Conservation (phyloP, 1,140 invertebrate species). For the Leptinotarsa defecta region DNA sequence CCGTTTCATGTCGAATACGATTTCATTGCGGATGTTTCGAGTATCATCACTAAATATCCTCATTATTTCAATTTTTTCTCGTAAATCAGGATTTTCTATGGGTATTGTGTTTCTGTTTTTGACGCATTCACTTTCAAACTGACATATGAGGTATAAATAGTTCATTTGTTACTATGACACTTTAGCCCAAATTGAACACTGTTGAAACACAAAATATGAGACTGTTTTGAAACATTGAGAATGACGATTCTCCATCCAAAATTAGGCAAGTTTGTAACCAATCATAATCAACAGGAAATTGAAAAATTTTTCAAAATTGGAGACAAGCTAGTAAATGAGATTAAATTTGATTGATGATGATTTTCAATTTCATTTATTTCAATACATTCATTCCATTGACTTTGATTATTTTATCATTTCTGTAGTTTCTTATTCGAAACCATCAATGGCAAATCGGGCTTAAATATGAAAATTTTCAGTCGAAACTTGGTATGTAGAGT, state of each 20-base stretch:
- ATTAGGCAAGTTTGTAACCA: background rate
- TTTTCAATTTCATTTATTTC: background rate
- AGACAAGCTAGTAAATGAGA: background rate
- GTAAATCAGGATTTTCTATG: background rate
- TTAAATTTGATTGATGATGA: background rate
- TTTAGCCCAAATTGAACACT: background rate
- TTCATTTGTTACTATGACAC: background rate
- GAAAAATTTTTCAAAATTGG: background rate
- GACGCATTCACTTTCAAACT: background rate
- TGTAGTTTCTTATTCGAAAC: background rate
- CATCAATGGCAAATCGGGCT: background rate
- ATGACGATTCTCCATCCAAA: background rate
- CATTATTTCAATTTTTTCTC: background rate
- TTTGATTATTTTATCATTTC: background rate
- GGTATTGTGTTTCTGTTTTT: background rate
- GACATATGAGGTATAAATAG: background rate
- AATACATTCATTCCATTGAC: background rate
- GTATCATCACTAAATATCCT: slow-evolving; percentile 1
- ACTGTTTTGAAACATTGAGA: background rate
- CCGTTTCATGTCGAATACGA: slow-evolving; percentile 9
- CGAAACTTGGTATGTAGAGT: background rate
- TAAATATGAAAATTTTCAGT: background rate
- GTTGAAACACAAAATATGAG: background rate
- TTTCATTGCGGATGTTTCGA: background rate
- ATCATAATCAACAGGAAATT: background rate